Percentiles rank a stretch among this genome's conserved stretches.
These are phyloP conservation scores for Drosophila birchii DNA, from an alignment of 2,888 invertebrate species.

Conservation along the genomic window DNA sequence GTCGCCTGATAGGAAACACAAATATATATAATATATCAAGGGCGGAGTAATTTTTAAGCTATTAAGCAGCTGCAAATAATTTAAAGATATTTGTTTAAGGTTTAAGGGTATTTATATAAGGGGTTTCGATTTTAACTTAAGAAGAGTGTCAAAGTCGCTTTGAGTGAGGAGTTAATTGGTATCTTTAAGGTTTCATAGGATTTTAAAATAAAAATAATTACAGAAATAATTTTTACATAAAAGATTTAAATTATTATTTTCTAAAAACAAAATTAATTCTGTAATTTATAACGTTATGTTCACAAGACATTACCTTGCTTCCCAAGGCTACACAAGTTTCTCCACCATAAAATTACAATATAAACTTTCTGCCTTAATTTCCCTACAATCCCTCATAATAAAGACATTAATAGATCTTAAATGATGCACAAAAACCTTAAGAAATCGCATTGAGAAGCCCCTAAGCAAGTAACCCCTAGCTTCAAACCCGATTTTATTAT, in stretches of 20 bases:
- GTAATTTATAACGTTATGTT: background rate
- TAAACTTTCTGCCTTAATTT: conserved; percentile 2
- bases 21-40: conserved; percentile 11
- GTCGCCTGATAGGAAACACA: conserved; percentile 24
- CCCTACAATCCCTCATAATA: conserved; percentile 34
- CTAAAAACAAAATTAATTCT: background rate
- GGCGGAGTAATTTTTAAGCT: background rate
- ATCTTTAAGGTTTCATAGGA: no score
- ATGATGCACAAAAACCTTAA: conserved; percentile 24
- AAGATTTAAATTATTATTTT: background rate
- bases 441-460: conserved; percentile 2
- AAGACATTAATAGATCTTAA: conserved; percentile 42
- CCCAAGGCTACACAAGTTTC: background rate
- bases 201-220: background rate
- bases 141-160: background rate
- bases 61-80: conserved; percentile 1
- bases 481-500: conserved; percentile 31
- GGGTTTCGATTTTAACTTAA: background rate
- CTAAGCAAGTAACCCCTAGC: conserved; percentile 8
- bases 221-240: background rate
- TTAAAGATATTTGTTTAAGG: background rate
- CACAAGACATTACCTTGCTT: no score
- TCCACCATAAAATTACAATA: conserved; percentile 1
- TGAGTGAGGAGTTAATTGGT: no score
- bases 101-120: background rate